A percentile compares a stretch with the other conserved stretches of the same genome.
phyloP scores from a whole-genome alignment of 2,113 vertebrate genomes.

The Marmota monax region DNA sequence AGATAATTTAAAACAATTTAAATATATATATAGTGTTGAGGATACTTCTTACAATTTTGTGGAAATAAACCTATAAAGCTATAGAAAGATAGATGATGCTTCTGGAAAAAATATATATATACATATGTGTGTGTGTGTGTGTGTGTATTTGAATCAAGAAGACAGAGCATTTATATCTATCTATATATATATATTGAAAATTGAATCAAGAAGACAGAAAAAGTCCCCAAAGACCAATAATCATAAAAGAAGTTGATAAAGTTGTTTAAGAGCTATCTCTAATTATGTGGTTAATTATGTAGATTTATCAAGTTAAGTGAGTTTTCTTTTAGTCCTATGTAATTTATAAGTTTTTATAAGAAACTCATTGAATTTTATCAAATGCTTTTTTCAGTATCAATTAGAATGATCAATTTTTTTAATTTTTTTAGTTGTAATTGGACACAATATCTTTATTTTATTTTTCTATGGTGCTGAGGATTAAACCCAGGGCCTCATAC shows the following conservation, averaged over 20 bases:
- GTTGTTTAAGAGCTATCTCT: neutral
- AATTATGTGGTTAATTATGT: neutral
- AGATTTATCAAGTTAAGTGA: neutral
- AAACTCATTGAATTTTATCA: constrained; percentile 25
- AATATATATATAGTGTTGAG: neutral
- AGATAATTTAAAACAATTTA: neutral
- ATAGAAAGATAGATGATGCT: constrained; percentile 9
- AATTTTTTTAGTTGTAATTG: too few relatives aligned
- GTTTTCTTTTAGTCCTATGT: neutral
- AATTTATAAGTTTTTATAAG: neutral
- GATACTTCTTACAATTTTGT: constrained; percentile 24
- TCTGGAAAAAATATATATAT: neutral
- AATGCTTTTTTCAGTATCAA: neutral
- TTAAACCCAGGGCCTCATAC: too few relatives aligned
- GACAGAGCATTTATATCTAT: too few relatives aligned
- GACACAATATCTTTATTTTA: too few relatives aligned
- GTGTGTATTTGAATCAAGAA: too few relatives aligned
- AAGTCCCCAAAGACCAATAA: neutral
- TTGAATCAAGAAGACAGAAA: neutral
- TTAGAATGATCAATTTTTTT: neutral
- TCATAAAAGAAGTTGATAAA: neutral
- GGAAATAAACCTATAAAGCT: constrained; percentile 30
- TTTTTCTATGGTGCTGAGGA: too few relatives aligned
- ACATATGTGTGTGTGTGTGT: too few relatives aligned
- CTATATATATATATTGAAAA: neutral